Base-by-base conservation (phyloP, 2,113 vertebrate species). In the Arenaria interpres region DNA sequence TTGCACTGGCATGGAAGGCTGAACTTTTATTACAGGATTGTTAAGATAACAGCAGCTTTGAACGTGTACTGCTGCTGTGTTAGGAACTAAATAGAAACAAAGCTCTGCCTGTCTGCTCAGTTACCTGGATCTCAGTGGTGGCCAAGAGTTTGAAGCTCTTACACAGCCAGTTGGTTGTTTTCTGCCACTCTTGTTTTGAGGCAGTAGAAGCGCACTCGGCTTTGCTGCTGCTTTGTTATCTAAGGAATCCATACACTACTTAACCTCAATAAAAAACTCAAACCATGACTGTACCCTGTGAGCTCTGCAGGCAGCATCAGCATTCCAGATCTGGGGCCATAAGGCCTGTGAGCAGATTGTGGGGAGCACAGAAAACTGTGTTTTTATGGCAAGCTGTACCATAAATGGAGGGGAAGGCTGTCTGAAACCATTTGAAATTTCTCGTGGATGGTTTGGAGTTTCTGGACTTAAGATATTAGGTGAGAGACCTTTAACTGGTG, bases 201-300 rank as follows among this genome's bases (percentile, higher is more conserved):
- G 62, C 66, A 46, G 75, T 75, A 45, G 72, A 95, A 80, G 60
- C 57, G 50, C 54, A 37, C 33, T 94, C 14, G 0, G 35, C 41
- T 95, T 78, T 83, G 48, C 88, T 94, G 78, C 82, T 91, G 66
- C 85, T 91, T 91, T 85, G 57, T 96, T 98, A 96, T 96, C 96
- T 96, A 94, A 97, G 68, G 95, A 97, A 97, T 98, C 95, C 85
- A 35, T 79, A 85, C 37, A 86, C 79, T 88, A 62, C 84, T 97
- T 97, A 97, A 95, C 88, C 91, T 85, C 87, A 37, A 41, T 75
- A 77, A 90, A 91, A 76, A 77, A 17, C 2, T 54, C 33, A 68
- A 89, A 71, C 75, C 59, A 62, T 80, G 69, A 85, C 32, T 85
- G 33, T 79, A 53, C 62, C 0, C 3, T 83, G 81, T 50, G 50